Percentiles rank a stretch among this genome's conserved stretches.
phyloP scores from a whole-genome alignment of 1,140 invertebrate genomes.

The Neuroterus valhalla region DNA sequence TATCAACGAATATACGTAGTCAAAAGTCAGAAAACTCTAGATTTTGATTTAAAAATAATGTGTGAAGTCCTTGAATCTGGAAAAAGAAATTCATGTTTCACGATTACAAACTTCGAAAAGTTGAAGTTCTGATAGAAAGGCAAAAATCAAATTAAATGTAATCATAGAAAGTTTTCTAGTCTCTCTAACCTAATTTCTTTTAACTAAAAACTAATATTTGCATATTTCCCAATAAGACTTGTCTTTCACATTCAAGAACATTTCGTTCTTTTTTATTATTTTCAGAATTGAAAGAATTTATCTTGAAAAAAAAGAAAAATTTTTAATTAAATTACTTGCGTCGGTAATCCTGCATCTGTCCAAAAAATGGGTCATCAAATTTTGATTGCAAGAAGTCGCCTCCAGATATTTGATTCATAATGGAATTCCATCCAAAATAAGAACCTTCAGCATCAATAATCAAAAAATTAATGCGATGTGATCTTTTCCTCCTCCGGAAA shows the following conservation, averaged over 20 bases:
- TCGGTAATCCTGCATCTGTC: slow-evolving; percentile 49
- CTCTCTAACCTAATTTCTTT: no score
- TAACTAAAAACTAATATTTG: not conserved
- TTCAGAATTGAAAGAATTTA: not conserved
- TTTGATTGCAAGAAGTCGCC: slow-evolving; percentile 39
- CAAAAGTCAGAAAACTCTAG: slow-evolving; percentile 44
- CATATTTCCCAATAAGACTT: slow-evolving; percentile 41
- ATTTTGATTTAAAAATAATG: slow-evolving; percentile 49
- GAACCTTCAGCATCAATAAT: slow-evolving; percentile 43
- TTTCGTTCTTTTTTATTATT: no score
- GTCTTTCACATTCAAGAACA: slow-evolving; percentile 4
- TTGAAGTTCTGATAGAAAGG: no score
- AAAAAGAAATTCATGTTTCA: slow-evolving; percentile 25
- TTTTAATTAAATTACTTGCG: slow-evolving; percentile 35
- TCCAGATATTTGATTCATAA: slow-evolving; percentile 45
- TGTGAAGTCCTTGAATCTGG: slow-evolving; percentile 45
- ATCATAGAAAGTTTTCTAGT: no score
- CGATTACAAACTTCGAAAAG: not conserved
- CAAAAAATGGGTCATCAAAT: slow-evolving; percentile 42
- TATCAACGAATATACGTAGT: slow-evolving; percentile 33
- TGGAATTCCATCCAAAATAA: slow-evolving; percentile 53
- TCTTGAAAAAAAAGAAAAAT: not conserved
- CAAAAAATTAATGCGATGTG: not conserved
- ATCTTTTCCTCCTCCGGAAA: not conserved
- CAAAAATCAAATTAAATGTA: no score